These are phyloP conservation scores for Melipona quadrifasciata DNA, from an alignment of 1,140 invertebrate species.

Conservation along the genomic window DNA sequence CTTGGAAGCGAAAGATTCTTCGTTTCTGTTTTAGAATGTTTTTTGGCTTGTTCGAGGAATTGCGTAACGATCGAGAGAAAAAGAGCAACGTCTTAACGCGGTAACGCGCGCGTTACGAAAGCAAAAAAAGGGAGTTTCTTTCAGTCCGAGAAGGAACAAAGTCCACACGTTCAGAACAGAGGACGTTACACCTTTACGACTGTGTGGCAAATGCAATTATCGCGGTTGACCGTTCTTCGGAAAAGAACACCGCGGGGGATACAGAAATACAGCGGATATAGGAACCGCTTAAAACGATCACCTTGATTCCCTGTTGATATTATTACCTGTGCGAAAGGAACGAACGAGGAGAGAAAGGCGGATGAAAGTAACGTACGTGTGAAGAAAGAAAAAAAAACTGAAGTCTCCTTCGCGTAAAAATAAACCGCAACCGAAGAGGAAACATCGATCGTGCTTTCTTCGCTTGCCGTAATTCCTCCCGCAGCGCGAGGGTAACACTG, in stretches of 20 bases:
- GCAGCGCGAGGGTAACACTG: background rate
- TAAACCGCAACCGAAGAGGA: background rate
- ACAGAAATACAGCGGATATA: background rate
- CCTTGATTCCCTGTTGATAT: constrained; percentile 14
- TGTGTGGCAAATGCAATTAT: constrained; percentile 29
- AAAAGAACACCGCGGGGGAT: constrained; percentile 1
- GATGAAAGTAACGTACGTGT: background rate
- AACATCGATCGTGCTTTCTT: background rate
- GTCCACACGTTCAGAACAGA: background rate
- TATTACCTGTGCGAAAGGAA: constrained; percentile 3
- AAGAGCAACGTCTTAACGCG: constrained; percentile 12
- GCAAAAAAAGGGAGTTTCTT: background rate
- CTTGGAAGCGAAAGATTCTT: background rate
- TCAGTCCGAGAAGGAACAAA: background rate
- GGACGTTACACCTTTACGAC: constrained; percentile 26
- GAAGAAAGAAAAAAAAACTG: background rate
- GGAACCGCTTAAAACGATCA: constrained; percentile 2
- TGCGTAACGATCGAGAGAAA: background rate
- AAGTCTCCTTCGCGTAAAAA: background rate
- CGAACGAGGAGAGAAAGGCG: background rate
- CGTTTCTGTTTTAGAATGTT: background rate
- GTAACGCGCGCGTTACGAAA: constrained; percentile 4
- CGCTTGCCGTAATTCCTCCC: background rate
- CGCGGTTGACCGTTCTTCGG: constrained; percentile 34
- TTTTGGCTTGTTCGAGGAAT: background rate